Percentiles rank a stretch among this genome's conserved stretches.
phyloP scores from a whole-genome alignment of 2,888 invertebrate genomes.

The Megamerina dolium region DNA sequence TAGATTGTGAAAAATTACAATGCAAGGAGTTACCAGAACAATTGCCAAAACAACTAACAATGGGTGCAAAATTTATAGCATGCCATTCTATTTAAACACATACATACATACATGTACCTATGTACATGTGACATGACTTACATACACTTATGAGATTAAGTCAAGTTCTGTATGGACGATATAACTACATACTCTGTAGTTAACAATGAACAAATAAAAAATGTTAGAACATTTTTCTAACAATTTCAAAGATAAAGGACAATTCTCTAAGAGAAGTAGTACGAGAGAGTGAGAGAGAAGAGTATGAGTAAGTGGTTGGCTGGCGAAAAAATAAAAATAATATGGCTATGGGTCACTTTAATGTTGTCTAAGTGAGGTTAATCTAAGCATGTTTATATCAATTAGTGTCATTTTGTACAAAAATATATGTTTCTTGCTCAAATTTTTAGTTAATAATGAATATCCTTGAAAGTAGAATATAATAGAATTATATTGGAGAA shows the following conservation, averaged over 20 bases:
- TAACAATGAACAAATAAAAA: background rate
- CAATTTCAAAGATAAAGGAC: no score
- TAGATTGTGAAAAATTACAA: no score
- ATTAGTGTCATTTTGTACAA: constrained; percentile 28
- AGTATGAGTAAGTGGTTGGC: no score
- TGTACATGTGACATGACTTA: constrained; percentile 28
- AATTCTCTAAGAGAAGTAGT: no score
- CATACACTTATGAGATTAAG: constrained; percentile 39
- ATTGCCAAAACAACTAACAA: constrained; percentile 21
- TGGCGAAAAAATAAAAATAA: background rate
- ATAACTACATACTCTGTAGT: background rate
- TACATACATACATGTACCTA: constrained; percentile 9
- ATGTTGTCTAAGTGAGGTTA: constrained; percentile 20
- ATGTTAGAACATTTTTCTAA: constrained; percentile 8
- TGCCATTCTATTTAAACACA: constrained; percentile 31
- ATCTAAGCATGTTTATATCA: constrained; percentile 31
- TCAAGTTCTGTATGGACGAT: constrained; percentile 7
- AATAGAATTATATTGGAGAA: no score
- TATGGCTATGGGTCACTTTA: background rate
- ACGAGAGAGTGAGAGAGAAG: no score
- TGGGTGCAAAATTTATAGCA: constrained; percentile 35
- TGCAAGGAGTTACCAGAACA: constrained; percentile 1
- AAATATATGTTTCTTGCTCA: no score
- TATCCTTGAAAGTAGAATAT: no score
- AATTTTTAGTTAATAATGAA: no score